phyloP scores from a whole-genome alignment of 2,888 invertebrate genomes.

The Drosophila meridionalis region DNA sequence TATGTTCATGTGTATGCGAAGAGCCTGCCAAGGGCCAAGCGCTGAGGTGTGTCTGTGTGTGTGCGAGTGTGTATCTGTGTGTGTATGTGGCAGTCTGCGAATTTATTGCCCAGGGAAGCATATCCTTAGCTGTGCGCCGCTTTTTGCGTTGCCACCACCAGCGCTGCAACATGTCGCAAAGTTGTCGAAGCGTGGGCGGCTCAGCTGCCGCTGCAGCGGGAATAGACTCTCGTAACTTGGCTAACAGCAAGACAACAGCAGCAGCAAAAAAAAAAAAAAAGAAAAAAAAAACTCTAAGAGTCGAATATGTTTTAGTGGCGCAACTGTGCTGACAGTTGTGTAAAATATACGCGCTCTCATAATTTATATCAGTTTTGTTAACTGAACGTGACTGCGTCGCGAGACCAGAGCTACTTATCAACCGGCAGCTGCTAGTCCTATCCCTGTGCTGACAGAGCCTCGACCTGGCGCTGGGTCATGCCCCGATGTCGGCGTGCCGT shows the following conservation, averaged over 20 bases:
- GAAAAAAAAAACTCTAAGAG: conserved; percentile 49
- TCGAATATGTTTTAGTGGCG: conserved; percentile 79
- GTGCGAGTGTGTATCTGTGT: conserved; percentile 12
- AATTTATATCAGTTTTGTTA: conserved; percentile 81
- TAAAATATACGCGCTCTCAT: conserved; percentile 78
- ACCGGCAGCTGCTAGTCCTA: conserved; percentile 31
- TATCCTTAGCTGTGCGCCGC: conserved; percentile 67
- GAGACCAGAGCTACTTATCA: conserved; percentile 60
- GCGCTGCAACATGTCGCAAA: conserved; percentile 79
- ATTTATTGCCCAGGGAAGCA: conserved; percentile 81
- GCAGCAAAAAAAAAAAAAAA: background rate
- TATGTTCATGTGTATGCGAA: conserved; percentile 25
- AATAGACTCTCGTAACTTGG: conserved; percentile 56
- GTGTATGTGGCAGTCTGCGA: conserved; percentile 56
- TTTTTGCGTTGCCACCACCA: conserved; percentile 33
- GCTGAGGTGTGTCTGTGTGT: conserved; percentile 25
- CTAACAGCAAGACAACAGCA: conserved; percentile 37
- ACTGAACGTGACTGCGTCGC: conserved; percentile 78
- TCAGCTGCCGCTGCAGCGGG: conserved; percentile 63
- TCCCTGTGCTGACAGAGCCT: conserved; percentile 5
- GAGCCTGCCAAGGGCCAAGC: conserved; percentile 26
- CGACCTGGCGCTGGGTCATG: conserved; percentile 33
- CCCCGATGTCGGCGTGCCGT: conserved; percentile 25
- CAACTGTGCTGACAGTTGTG: conserved; percentile 79
- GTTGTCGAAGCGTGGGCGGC: conserved; percentile 73